Conservation (phyloP, 1,140 invertebrate genomes). For the Drosophila serrata region DNA sequence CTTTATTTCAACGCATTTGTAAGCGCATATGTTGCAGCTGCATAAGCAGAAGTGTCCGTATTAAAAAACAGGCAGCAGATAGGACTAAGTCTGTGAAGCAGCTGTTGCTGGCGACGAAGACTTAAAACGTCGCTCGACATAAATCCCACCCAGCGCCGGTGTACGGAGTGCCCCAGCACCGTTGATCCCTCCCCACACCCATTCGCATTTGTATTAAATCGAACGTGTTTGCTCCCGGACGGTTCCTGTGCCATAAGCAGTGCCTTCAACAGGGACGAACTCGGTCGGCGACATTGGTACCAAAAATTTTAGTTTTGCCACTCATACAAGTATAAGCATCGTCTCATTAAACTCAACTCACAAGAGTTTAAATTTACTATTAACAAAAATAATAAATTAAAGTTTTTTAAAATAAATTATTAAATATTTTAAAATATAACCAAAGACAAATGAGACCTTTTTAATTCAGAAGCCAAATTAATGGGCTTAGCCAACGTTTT, state of each 20-base stretch:
- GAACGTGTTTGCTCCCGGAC: constrained; percentile 67
- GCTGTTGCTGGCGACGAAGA: constrained; percentile 71
- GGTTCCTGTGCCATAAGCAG: constrained; percentile 21
- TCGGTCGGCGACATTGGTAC: neutral
- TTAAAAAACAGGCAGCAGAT: constrained; percentile 21
- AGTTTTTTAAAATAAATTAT: neutral
- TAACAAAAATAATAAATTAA: neutral
- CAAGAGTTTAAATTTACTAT: neutral
- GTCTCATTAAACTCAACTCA: neutral
- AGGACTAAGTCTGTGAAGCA: constrained; percentile 48
- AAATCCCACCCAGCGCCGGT: constrained; percentile 56
- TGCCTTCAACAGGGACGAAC: constrained; percentile 1
- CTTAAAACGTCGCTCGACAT: constrained; percentile 72
- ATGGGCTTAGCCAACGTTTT: neutral
- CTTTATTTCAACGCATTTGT: constrained; percentile 64
- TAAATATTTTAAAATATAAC: neutral
- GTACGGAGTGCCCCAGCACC: neutral
- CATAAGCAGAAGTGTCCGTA: constrained; percentile 29
- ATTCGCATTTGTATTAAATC: constrained; percentile 79
- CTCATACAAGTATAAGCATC: neutral
- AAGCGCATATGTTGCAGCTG: constrained; percentile 66
- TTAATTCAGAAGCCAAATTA: no score
- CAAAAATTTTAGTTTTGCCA: neutral
- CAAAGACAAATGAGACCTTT: neutral
- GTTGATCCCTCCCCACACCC: constrained; percentile 28